Conservation (phyloP, 2,888 invertebrate genomes). For the Tanypteryx hageni region DNA sequence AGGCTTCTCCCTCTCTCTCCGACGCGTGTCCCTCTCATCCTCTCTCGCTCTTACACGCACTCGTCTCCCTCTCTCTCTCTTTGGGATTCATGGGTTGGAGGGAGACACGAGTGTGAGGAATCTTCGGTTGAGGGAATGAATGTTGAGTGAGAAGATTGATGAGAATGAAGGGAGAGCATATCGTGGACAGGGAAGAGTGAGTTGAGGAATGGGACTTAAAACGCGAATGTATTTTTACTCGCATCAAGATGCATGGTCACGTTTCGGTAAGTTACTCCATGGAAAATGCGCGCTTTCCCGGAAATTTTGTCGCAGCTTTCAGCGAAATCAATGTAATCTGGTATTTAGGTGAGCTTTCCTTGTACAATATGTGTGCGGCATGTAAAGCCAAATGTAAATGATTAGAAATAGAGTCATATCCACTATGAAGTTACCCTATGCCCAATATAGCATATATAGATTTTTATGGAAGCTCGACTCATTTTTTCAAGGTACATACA, state of each 20-base stretch:
- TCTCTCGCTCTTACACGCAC: too few relatives aligned
- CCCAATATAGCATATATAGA: too few relatives aligned
- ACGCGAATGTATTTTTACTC: neutral
- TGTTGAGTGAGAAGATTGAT: conserved; percentile 24
- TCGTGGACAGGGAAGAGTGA: too few relatives aligned
- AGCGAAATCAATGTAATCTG: too few relatives aligned
- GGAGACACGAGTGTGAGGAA: neutral
- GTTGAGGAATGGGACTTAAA: neutral
- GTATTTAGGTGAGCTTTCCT: too few relatives aligned
- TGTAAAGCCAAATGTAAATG: too few relatives aligned
- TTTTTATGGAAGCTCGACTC: too few relatives aligned
- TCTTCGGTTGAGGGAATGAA: neutral
- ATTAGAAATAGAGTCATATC: too few relatives aligned
- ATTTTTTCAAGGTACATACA: too few relatives aligned
- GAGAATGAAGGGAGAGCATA: neutral
- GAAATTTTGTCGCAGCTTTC: neutral
- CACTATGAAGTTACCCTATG: too few relatives aligned
- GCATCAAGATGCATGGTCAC: neutral
- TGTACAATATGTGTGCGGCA: too few relatives aligned
- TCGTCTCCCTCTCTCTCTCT: neutral
- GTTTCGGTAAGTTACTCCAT: neutral
- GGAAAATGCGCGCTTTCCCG: neutral
- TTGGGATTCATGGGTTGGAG: neutral
- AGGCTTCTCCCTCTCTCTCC: neutral
- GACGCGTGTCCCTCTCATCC: neutral